Evolutionary conservation across 2,888 invertebrate genomes (phyloP), one percentile per base, ranked within the genome.

Genomic region (Petrolisthes manimaculis): DNA sequence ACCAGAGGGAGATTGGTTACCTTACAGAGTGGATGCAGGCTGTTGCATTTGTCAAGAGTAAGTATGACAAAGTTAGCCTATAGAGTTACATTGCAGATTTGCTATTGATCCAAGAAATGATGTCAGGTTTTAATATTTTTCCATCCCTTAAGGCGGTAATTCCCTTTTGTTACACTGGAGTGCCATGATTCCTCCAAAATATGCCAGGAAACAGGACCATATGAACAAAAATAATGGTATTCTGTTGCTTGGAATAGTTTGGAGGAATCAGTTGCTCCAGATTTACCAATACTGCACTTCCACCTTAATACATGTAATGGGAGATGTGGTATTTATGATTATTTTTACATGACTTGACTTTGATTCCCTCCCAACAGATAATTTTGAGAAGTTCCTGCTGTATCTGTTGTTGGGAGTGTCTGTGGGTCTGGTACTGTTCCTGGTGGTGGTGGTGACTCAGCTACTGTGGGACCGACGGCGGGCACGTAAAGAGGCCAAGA

Each of bases 321-420:
- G 37, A 37, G 37, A 37, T 37, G 37, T 37, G 37, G 37, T 37
- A 37, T 37, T 37, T 37, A 37, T 37, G 2, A 37, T 69, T 1
- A 18, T 1, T 1, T 37, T 0, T 37, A 37, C 37, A 37, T 37
- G 37, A 37, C 37, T 37, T 37, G 37, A 37, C 37, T 78, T 51
- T 78, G 5, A 12, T 6, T 24, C 78, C 9, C 3, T 78, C 78
- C 9, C 78, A 37, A 4, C 95, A 96, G 96, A 95, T 93, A 95
- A 96, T 92, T 95, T 95, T 92, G 96, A 96, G 93, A 95, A 96
- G 92, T 95, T 97, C 93, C 96, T 97, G 93, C 94, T 97, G 88
- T 97, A 97, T 94, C 95, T 97, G 93, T 95, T 96, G 91, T 95
- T 96, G 91, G 96, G 96, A 91, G 95, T 96, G 75, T 95, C 96